Conservation (phyloP, 2,888 invertebrate genomes). For the Steinernema scapterisci region DNA sequence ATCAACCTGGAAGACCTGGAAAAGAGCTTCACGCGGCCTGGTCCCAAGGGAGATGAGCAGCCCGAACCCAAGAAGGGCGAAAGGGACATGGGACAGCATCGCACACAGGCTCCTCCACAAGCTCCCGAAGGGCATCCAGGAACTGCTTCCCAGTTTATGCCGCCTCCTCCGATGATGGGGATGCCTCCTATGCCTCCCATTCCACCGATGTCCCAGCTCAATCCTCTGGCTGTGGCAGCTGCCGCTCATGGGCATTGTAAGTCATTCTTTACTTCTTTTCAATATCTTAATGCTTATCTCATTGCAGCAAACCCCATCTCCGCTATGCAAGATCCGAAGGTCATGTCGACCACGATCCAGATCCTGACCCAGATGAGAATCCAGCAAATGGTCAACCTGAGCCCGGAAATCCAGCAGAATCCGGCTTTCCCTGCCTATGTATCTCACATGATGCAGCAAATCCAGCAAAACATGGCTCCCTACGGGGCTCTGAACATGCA, state of each 20-base stretch:
- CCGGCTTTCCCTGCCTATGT: constrained; percentile 13
- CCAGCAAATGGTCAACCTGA: not conserved
- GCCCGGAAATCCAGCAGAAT: not conserved
- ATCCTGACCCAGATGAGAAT: not conserved
- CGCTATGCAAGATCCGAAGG: constrained; percentile 21
- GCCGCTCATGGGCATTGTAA: constrained; percentile 21
- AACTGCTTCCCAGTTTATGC: not conserved
- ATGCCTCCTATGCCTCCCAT: not conserved
- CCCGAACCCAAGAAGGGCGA: not conserved
- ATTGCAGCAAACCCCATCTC: not conserved
- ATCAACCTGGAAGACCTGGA: not conserved
- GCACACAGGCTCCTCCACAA: not conserved
- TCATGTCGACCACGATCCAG: not conserved
- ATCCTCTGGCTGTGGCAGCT: constrained; percentile 15
- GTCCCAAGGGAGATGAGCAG: not conserved
- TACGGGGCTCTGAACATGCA: constrained; percentile 1
- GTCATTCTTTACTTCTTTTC: not conserved
- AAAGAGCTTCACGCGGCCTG: not conserved
- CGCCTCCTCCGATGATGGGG: not conserved
- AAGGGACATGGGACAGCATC: not conserved
- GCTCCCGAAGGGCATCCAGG: not conserved
- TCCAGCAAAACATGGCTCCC: constrained; percentile 1
- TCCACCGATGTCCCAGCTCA: not conserved
- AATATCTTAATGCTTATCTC: too few species aligned
- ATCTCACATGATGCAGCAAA: constrained; percentile 14